These are phyloP conservation scores for Plutomurus gul DNA, from an alignment of 1,140 invertebrate species.

Conservation along the genomic window DNA sequence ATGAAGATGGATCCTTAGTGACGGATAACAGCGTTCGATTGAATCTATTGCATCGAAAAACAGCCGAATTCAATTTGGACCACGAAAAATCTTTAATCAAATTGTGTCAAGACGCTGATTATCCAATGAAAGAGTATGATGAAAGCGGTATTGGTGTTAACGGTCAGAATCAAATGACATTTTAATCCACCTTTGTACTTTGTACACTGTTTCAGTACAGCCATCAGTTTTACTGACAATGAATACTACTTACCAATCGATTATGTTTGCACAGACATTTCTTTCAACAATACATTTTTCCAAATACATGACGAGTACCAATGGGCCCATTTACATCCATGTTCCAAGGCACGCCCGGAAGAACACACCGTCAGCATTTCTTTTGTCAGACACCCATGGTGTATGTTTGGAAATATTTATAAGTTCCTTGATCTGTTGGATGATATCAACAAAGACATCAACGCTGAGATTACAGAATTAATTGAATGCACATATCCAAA, in stretches of 20 bases:
- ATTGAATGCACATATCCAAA: not conserved
- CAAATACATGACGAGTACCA: not conserved
- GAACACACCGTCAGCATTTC: not conserved
- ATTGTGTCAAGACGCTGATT: not conserved
- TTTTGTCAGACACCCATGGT: not conserved
- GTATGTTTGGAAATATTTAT: not conserved
- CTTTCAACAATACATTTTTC: not conserved
- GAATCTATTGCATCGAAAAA: not conserved
- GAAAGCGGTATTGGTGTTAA: not conserved
- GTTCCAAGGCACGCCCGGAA: not conserved
- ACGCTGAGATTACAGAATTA: not conserved
- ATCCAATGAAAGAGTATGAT: not conserved
- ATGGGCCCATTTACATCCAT: not conserved
- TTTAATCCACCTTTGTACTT: too few species aligned
- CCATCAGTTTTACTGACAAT: too few species aligned
- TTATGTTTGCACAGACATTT: not conserved
- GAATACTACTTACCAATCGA: too few species aligned
- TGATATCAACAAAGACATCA: not conserved
- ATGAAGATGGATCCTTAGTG: not conserved
- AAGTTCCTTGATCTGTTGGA: conserved; percentile 7
- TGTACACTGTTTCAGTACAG: too few species aligned
- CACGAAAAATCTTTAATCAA: not conserved
- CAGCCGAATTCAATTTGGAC: not conserved
- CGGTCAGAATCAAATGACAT: too few species aligned
- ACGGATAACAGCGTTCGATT: not conserved